Evolutionary conservation across 64 coral and sea anemone species (phyloP).

Genomic region (Dendronephthya gigantea): DNA sequence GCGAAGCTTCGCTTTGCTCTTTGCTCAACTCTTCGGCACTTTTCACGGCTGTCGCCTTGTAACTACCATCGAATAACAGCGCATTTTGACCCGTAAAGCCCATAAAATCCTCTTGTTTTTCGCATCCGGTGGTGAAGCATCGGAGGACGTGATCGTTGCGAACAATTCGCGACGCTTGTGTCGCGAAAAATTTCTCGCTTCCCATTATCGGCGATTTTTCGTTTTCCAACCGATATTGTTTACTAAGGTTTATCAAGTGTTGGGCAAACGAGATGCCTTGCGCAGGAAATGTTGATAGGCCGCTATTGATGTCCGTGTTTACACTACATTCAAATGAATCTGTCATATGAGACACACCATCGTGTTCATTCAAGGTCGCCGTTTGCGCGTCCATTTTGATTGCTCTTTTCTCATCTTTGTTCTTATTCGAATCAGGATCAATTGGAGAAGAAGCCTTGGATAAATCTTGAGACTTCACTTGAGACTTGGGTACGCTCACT

Average conservation of each 20-base stretch:
- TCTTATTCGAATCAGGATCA: no score
- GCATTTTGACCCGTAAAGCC: not conserved
- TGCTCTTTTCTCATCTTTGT: not conserved
- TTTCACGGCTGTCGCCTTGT: not conserved
- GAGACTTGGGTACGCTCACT: not conserved
- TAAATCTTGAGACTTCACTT: not conserved
- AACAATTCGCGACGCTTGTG: not conserved
- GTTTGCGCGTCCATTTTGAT: not conserved
- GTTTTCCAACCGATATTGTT: not conserved
- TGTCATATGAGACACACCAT: not conserved
- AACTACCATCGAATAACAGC: not conserved
- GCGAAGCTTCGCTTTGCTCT: slow-evolving; percentile 15
- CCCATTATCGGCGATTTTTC: not conserved
- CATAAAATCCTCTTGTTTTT: slow-evolving; percentile 11
- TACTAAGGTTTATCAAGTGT: not conserved
- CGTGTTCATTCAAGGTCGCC: not conserved
- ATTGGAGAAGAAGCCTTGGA: no score
- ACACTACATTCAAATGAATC: not conserved
- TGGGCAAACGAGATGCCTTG: not conserved
- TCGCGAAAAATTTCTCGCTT: not conserved
- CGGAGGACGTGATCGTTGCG: not conserved
- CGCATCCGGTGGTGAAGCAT: not conserved
- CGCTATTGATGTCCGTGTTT: not conserved
- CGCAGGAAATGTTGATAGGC: not conserved
- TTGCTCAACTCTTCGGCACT: slow-evolving; percentile 15